A percentile compares a stretch with the other conserved stretches of the same genome.
Evolutionary conservation across 92 coral and sea anemone genomes (phyloP).

Genomic region (Montipora capitata): DNA sequence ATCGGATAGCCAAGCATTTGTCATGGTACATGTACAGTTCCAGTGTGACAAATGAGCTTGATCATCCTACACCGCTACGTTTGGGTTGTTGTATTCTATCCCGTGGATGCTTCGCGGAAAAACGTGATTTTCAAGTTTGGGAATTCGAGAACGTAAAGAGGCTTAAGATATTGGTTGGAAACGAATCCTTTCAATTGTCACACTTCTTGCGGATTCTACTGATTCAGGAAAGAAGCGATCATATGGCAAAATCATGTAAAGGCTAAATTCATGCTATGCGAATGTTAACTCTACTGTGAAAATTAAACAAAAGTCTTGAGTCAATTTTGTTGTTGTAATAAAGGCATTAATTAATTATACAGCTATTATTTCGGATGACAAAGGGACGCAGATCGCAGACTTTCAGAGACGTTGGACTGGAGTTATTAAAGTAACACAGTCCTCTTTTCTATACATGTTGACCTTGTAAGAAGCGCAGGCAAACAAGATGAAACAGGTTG

Average conservation of each 20-base stretch:
- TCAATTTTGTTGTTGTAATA: background rate
- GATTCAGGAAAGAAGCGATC: conserved; percentile 12
- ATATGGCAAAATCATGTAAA: background rate
- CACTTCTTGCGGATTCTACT: conserved; percentile 31
- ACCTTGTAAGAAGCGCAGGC: too few relatives aligned
- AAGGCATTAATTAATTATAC: background rate
- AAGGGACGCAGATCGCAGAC: background rate
- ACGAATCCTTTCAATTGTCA: conserved; percentile 26
- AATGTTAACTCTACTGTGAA: background rate
- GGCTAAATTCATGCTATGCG: background rate
- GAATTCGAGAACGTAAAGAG: background rate
- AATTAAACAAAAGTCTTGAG: background rate
- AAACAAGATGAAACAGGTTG: too few relatives aligned
- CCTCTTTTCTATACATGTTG: too few relatives aligned
- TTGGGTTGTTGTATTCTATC: background rate
- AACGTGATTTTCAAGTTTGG: background rate
- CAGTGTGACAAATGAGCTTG: background rate
- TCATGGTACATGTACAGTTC: background rate
- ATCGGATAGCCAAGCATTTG: background rate
- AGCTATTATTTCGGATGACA: background rate
- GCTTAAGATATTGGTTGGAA: background rate
- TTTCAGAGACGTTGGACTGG: background rate
- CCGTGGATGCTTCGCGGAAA: too few relatives aligned
- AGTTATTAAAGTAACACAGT: too few relatives aligned
- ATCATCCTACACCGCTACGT: background rate